phyloP scores from a whole-genome alignment of 2,113 vertebrate species.

The Progne subis region DNA sequence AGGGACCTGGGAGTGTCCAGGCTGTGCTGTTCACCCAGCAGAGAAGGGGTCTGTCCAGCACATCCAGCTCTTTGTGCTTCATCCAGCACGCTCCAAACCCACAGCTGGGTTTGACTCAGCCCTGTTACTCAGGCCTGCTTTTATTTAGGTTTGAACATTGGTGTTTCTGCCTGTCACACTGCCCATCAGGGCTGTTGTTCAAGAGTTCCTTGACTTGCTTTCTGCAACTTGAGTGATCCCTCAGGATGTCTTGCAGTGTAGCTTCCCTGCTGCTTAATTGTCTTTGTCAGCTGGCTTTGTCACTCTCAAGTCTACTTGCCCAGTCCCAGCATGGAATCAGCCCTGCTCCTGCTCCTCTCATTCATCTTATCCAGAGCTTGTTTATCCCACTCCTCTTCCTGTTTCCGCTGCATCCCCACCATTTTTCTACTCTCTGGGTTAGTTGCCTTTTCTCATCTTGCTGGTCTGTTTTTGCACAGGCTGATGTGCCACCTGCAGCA shows the following conservation, averaged over 20 bases:
- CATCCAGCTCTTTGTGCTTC: background rate
- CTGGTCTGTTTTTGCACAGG: background rate
- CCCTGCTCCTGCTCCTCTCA: background rate
- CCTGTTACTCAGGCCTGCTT: background rate
- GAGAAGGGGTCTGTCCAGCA: background rate
- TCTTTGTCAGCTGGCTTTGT: background rate
- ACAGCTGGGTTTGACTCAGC: background rate
- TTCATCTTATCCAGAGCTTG: background rate
- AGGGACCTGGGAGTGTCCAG: constrained; percentile 22
- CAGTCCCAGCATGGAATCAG: background rate
- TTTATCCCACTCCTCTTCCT: background rate
- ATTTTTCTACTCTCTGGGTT: background rate
- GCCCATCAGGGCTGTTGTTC: background rate
- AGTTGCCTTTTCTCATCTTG: background rate
- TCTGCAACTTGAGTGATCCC: background rate
- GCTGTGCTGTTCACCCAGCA: background rate
- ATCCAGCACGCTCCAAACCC: background rate
- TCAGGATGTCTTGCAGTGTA: background rate
- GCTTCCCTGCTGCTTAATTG: background rate
- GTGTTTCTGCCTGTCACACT: background rate
- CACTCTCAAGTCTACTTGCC: background rate
- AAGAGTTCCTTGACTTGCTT: background rate
- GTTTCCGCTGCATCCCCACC: background rate
- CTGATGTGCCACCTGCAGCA: background rate
- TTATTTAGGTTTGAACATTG: background rate